phyloP scores from a whole-genome alignment of 2,113 vertebrate genomes.

The Catharus minimus region DNA sequence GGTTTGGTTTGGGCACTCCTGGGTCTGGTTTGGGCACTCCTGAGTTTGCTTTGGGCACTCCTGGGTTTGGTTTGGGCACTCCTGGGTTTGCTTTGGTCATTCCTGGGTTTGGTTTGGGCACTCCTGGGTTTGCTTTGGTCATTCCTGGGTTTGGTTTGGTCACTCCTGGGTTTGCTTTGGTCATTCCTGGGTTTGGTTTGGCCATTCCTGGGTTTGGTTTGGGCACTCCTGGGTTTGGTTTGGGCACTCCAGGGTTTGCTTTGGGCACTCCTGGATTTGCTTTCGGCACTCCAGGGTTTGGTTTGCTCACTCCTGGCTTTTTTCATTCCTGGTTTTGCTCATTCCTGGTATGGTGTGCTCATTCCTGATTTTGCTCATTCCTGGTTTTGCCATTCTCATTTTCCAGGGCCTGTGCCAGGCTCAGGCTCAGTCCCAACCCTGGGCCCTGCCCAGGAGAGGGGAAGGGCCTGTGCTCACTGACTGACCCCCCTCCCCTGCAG shows the following conservation, averaged over 20 bases:
- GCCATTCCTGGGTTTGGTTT: not conserved
- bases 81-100: accelerated
- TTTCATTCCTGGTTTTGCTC: accelerated
- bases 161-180: too few species aligned
- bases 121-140: accelerated
- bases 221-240: not conserved
- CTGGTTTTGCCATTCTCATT: not conserved
- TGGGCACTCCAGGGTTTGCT: not conserved
- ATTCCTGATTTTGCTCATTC: not conserved
- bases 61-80: not conserved
- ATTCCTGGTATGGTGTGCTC: not conserved
- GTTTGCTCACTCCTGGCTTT: not conserved
- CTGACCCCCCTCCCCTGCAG: accelerated
- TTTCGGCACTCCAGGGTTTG: not conserved
- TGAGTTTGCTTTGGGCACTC: accelerated
- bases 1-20: too few species aligned
- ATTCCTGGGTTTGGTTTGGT: too few species aligned
- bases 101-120: not conserved
- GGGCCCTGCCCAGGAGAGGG: not conserved
- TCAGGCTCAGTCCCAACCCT: not conserved
- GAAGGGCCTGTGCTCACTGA: not conserved
- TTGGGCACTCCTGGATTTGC: not conserved
- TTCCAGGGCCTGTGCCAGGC: not conserved
- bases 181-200: not conserved
- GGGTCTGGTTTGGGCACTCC: accelerated